Conservation (phyloP, 2,888 invertebrate species). For the Lysandra bellargus region DNA sequence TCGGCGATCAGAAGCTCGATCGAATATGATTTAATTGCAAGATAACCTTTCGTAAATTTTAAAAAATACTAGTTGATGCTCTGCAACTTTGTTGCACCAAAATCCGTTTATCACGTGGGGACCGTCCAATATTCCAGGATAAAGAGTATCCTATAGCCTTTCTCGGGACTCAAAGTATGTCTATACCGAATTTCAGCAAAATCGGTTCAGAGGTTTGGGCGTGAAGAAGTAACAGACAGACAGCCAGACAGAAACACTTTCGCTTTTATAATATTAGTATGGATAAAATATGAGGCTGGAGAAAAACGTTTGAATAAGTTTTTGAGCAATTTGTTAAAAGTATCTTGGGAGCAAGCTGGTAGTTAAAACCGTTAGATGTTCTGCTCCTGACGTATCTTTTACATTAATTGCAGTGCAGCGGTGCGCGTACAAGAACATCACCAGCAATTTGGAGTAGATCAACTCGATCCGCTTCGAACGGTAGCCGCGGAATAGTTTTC, state of each 20-base stretch:
- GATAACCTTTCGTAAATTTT: neutral
- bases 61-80: neutral
- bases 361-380: neutral
- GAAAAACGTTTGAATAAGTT: neutral
- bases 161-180: too few species aligned
- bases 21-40: constrained; percentile 20
- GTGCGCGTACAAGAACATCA: constrained; percentile 25
- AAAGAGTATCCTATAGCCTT: too few species aligned
- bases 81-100: too few species aligned
- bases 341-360: neutral
- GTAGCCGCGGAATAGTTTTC: constrained; percentile 54
- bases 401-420: constrained; percentile 29
- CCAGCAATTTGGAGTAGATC: constrained; percentile 44
- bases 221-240: too few species aligned
- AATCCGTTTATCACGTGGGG: too few species aligned
- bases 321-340: neutral
- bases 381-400: neutral
- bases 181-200: too few species aligned
- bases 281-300: neutral
- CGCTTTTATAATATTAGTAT: too few species aligned
- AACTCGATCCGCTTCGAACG: constrained; percentile 51
- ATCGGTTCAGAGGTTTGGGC: too few species aligned
- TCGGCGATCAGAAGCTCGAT: neutral
- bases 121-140: too few species aligned
- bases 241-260: too few species aligned